These are phyloP conservation scores for Clarias pachynema DNA, from an alignment of 2,797 vertebrate species.

Conservation along the genomic window DNA sequence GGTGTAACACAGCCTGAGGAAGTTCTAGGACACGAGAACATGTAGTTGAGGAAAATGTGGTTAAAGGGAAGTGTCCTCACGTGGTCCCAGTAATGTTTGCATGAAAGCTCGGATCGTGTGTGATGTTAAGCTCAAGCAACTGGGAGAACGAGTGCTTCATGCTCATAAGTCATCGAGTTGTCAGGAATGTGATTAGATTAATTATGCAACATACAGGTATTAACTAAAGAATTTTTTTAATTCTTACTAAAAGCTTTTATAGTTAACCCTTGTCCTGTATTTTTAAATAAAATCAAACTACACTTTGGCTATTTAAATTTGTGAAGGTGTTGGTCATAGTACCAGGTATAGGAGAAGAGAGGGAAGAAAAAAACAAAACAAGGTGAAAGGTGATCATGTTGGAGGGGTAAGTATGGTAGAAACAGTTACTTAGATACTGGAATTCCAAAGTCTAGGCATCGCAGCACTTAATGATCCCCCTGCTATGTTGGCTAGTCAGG, in stretches of 20 bases:
- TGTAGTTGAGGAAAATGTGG: constrained; percentile 38
- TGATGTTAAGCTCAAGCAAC: neutral
- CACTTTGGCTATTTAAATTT: neutral
- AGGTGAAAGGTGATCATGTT: neutral
- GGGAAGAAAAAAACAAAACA: neutral
- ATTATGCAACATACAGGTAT: neutral
- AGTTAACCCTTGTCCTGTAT: neutral
- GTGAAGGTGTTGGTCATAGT: neutral
- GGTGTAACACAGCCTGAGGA: neutral
- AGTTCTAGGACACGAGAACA: neutral
- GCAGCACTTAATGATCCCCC: neutral
- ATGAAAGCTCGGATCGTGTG: constrained; percentile 16
- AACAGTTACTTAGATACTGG: neutral
- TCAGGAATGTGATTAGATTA: neutral
- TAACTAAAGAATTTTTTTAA: neutral
- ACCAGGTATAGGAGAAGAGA: neutral
- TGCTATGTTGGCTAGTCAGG: neutral
- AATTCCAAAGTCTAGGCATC: constrained; percentile 10
- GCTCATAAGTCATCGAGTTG: neutral
- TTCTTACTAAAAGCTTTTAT: neutral
- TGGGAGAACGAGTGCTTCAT: neutral
- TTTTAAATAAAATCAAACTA: neutral
- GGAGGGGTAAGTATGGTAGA: neutral
- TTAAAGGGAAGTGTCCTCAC: constrained; percentile 32
- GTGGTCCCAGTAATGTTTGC: constrained; percentile 6